These are phyloP conservation scores for Ceyx melanurus DNA, from an alignment of 2,113 vertebrate species.

Conservation along the genomic window DNA sequence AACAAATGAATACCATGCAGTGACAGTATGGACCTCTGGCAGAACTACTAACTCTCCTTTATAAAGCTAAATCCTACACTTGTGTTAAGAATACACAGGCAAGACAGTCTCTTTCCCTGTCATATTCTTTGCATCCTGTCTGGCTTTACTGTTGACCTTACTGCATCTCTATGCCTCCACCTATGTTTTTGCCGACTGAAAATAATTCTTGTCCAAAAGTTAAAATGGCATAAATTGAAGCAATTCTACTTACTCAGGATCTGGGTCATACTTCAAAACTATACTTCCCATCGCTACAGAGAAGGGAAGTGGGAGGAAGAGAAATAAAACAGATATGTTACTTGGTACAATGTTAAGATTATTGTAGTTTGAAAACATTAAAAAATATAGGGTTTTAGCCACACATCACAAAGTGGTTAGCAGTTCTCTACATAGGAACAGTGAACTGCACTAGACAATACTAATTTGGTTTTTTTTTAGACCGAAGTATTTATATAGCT, in stretches of 20 bases:
- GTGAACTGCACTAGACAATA: neutral
- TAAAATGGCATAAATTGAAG: neutral
- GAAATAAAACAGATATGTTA: neutral
- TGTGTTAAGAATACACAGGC: neutral
- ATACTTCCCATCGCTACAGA: constrained; percentile 90
- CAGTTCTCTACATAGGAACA: neutral
- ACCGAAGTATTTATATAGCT: neutral
- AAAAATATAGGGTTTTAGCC: neutral
- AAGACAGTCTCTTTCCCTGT: neutral
- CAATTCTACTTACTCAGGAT: constrained; percentile 82
- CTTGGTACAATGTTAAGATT: neutral
- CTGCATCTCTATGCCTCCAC: neutral
- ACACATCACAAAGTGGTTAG: neutral
- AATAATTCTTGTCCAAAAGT: neutral
- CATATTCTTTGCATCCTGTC: neutral
- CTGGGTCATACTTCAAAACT: constrained; percentile 91
- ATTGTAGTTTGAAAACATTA: neutral
- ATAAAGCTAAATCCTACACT: neutral
- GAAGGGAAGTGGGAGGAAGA: neutral
- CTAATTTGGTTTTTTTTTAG: neutral
- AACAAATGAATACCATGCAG: neutral
- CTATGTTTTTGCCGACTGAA: neutral
- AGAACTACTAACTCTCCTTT: neutral
- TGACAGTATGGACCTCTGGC: neutral
- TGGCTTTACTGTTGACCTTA: neutral